Conservation (phyloP, 1,140 invertebrate species). For the Drosophila teissieri region DNA sequence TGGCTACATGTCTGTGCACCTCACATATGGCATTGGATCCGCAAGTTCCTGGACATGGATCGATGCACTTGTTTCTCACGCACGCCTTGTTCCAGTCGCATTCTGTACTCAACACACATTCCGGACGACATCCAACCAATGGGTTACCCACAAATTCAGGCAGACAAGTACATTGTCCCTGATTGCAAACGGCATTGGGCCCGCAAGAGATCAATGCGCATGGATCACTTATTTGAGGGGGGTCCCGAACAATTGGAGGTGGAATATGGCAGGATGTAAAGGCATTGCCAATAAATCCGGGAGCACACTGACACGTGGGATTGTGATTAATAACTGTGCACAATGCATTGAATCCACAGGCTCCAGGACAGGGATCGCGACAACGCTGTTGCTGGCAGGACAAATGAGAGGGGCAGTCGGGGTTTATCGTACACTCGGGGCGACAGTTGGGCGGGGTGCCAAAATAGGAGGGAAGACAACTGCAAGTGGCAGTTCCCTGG, state of each 20-base stretch:
- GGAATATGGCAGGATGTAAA: constrained; percentile 84
- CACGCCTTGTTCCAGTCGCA: constrained; percentile 90
- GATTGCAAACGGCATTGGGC: constrained; percentile 88
- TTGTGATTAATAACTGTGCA: constrained; percentile 88
- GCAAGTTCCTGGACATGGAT: constrained; percentile 91
- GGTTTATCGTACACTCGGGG: constrained; percentile 90
- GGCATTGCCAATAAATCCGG: constrained; percentile 85
- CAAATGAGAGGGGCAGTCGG: constrained; percentile 89
- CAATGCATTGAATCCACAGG: constrained; percentile 91
- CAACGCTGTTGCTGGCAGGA: constrained; percentile 92
- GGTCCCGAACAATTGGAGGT: constrained; percentile 58
- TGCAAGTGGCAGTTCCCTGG: constrained; percentile 89
- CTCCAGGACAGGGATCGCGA: constrained; percentile 91
- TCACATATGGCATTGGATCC: constrained; percentile 90
- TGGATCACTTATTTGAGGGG: constrained; percentile 71
- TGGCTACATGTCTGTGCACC: constrained; percentile 89
- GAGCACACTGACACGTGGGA: constrained; percentile 88
- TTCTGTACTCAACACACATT: constrained; percentile 93
- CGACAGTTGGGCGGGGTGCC: constrained; percentile 91
- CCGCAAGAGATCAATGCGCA: constrained; percentile 89
- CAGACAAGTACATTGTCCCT: constrained; percentile 85
- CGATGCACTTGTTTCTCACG: constrained; percentile 89
- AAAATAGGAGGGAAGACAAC: constrained; percentile 89
- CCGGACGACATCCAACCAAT: constrained; percentile 89
- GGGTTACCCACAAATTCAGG: constrained; percentile 89